Evolutionary conservation across 2,797 vertebrate genomes (phyloP), one percentile per base, ranked within the genome.

Genomic region (Acanthornis magna): DNA sequence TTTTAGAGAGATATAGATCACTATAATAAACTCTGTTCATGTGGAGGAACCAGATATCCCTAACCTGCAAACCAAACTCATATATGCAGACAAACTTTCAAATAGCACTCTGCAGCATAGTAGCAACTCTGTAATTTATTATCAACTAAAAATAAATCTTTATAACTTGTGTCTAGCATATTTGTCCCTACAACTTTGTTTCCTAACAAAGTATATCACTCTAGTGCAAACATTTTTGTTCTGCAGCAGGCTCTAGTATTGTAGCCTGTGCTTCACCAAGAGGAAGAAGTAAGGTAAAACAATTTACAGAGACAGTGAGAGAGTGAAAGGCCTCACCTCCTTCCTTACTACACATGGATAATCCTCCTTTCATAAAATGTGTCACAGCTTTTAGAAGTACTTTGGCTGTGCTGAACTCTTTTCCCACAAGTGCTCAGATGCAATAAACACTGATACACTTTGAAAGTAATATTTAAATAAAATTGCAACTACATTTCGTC

Each of bases 281-380:
- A 53, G 16, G 16, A 73, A 80, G 26, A 75, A 50, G 11, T 18
- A 53, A 60, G 16, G 8, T 72, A 68, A 84, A 77, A 34, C 1
- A 29, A 38, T 61, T 57, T 54, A 10, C 16, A 75, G 26, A 55
- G 11, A 7, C 8, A 50, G 20, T 55, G 42, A 89, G 3, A 63
- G 6, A 60, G 48, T 29, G 9, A 62, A 81, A 81, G 19, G 13
- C 26, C 25, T 78, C 45, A 32, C 3, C 5, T 84, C 26, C 47
- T 76, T 40, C 15, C 14, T 62, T 51, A 23, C 9, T 36, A 38
- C 4, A 5, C 4, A 3, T 16, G 22, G 10, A 40, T 29, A 27
- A 21, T 5, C 6, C 17, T 20, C 2, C 15, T 40, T 79, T 25
- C 2, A 1, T 34, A 65, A 50, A 13, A 32, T 0, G 2, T 30